Conservation (phyloP, 2,113 vertebrate species). For the Rhagologus leucostigma region DNA sequence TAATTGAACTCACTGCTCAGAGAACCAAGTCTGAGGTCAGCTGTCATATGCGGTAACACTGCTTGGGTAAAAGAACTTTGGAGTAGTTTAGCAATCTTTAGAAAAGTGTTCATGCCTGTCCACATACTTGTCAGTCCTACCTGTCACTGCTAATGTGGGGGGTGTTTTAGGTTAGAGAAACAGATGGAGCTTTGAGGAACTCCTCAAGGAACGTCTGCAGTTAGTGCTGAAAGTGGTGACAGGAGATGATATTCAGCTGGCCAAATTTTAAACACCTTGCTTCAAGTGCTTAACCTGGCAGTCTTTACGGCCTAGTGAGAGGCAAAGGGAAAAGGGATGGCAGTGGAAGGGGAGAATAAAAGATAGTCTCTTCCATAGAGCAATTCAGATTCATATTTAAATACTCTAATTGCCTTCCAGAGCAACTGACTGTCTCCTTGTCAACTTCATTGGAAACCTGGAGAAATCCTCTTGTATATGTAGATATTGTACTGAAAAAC, state of each 20-base stretch:
- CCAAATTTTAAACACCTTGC: background rate
- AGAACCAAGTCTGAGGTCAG: background rate
- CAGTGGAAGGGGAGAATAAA: background rate
- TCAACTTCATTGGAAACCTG: background rate
- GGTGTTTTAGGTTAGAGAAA: slow-evolving; percentile 3
- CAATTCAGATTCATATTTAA: background rate
- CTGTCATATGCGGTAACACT: background rate
- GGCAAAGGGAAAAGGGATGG: background rate
- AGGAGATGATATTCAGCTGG: background rate
- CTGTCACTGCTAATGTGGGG: background rate
- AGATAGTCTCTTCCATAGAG: fast-evolving
- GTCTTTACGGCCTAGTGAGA: background rate
- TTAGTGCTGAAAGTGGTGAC: background rate
- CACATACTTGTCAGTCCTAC: slow-evolving; percentile 14
- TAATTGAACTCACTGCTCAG: slow-evolving; percentile 31
- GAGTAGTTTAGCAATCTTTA: slow-evolving; percentile 25
- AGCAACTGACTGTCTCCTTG: background rate
- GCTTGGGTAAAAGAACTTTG: slow-evolving; percentile 3
- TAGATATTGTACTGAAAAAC: too few species aligned
- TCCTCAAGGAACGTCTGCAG: background rate
- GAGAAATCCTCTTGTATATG: background rate
- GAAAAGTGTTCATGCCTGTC: background rate
- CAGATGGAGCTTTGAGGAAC: slow-evolving; percentile 14
- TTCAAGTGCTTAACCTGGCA: background rate
- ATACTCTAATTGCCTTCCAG: background rate